Base-by-base conservation (phyloP, 2,888 invertebrate species). In the Scaeva pyrastri region DNA sequence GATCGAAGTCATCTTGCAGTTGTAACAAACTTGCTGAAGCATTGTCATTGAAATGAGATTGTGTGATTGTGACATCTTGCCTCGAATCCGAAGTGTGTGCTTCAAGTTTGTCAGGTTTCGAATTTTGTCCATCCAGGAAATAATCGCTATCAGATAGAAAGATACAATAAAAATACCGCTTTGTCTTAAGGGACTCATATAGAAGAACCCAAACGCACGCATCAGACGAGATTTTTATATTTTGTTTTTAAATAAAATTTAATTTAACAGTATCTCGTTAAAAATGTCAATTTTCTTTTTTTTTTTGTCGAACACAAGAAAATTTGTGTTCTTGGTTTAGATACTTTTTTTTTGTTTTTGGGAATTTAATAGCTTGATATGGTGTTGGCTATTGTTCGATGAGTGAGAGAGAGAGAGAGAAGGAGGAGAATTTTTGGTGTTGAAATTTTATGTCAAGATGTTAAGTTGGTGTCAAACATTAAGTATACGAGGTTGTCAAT, bases 231-330 rank as follows among this genome's bases (percentile, higher is more conserved):
- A 50, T 31, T 70, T 77, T 78, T 73, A 68, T 74, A 68, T 74
- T 74, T 45, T 79, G 74, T 84, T 84, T 79, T 79, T 74, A 84
- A 74, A 84, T 74, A 79, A 80, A 84, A 80, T 80, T 75, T 80
- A 84, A 84, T 84, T 84, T 84, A 84, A 84, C 50, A 55, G 84
- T 80, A 23, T 16, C 79, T 84, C 84, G 70, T 84, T 84, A 84
- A 84, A 80, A 84, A 80, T 75, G 84, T 75, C 80, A 80, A 79
- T 71, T 84, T 77, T 50, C 45, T 84, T 74, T 58, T 64, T 77
- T 50, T 55, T 84, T 74, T 58, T 64, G 64, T 74, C 70, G 79
- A 68, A 68, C 36, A n/a, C 14, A 11, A 31, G 21, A 52, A 73
- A 60, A 55, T 73, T 71, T 66, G 78, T 78, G 68, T 55, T 74